A percentile compares a stretch with the other conserved stretches of the same genome.
Conservation (phyloP, 2,797 vertebrate genomes). For the Huso huso region DNA sequence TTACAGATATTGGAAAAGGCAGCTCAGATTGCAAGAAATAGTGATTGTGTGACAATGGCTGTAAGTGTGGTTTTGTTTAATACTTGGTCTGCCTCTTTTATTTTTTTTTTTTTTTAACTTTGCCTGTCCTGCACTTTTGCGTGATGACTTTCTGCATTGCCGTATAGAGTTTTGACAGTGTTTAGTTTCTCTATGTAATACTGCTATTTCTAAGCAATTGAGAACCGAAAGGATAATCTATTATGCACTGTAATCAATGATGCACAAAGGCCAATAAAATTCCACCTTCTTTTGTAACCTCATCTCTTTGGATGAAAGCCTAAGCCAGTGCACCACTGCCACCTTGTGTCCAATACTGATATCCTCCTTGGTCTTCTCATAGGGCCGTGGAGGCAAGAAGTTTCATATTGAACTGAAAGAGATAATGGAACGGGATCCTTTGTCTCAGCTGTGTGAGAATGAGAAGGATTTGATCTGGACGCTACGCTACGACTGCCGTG, state of each 20-base stretch:
- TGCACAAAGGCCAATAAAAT: no score
- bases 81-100: no score
- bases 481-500: slow-evolving; percentile 82
- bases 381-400: slow-evolving; percentile 94
- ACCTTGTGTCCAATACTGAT: slow-evolving; percentile 33
- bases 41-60: slow-evolving; percentile 71
- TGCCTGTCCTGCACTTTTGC: no score
- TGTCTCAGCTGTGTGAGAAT: slow-evolving; percentile 94
- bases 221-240: no score
- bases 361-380: slow-evolving; percentile 26
- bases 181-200: no score
- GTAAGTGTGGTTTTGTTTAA: slow-evolving; percentile 39
- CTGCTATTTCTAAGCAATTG: no score
- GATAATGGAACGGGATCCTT: slow-evolving; percentile 94
- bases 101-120: no score
- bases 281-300: background rate
- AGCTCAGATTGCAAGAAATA: slow-evolving; percentile 77
- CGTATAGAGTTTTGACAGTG: no score
- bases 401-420: slow-evolving; percentile 92
- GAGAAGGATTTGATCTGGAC: slow-evolving; percentile 98
- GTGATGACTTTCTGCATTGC: no score
- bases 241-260: no score
- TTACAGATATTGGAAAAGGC: slow-evolving; percentile 94
- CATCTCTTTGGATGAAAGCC: no score
- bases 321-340: slow-evolving; percentile 26